Conservation (phyloP, 2,797 vertebrate species). For the Hyperoplus lanceolatus region DNA sequence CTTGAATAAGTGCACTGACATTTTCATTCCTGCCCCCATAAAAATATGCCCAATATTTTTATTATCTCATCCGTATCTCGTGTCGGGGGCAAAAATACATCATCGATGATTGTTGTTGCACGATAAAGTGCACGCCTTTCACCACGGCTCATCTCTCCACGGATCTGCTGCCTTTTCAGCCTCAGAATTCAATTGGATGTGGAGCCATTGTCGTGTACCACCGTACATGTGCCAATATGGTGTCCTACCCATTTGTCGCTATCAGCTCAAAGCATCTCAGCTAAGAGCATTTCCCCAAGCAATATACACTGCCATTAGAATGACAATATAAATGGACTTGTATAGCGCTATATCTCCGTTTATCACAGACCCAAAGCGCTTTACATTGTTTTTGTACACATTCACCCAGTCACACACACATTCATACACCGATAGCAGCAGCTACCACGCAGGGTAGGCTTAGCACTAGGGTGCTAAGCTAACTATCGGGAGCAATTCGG, state of each 20-base stretch:
- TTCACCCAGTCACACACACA: too few relatives aligned
- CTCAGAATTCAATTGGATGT: slow-evolving; percentile 27
- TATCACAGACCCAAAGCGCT: too few relatives aligned
- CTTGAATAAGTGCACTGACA: slow-evolving; percentile 45
- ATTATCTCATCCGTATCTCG: slow-evolving; percentile 63
- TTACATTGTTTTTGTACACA: too few relatives aligned
- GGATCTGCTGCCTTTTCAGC: slow-evolving; percentile 14
- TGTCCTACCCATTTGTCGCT: slow-evolving; percentile 24
- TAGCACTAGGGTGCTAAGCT: too few relatives aligned
- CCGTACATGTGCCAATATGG: slow-evolving; percentile 15
- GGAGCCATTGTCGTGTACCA: not conserved
- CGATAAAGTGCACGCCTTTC: slow-evolving; percentile 12
- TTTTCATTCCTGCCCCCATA: slow-evolving; percentile 48
- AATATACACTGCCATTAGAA: slow-evolving; percentile 46
- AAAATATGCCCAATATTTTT: slow-evolving; percentile 53
- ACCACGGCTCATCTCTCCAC: slow-evolving; percentile 10
- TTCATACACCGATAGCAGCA: too few relatives aligned
- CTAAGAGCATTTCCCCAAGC: slow-evolving; percentile 48
- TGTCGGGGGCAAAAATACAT: slow-evolving; percentile 55
- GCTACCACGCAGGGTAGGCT: too few relatives aligned
- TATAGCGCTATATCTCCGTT: too few relatives aligned
- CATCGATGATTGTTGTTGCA: slow-evolving; percentile 41
- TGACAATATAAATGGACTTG: slow-evolving; percentile 28
- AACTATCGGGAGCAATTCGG: too few relatives aligned
- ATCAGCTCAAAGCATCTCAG: slow-evolving; percentile 59